Evolutionary conservation across 35 echinoderm and acorn worm species (phyloP).

Genomic region (Anneissia japonica): DNA sequence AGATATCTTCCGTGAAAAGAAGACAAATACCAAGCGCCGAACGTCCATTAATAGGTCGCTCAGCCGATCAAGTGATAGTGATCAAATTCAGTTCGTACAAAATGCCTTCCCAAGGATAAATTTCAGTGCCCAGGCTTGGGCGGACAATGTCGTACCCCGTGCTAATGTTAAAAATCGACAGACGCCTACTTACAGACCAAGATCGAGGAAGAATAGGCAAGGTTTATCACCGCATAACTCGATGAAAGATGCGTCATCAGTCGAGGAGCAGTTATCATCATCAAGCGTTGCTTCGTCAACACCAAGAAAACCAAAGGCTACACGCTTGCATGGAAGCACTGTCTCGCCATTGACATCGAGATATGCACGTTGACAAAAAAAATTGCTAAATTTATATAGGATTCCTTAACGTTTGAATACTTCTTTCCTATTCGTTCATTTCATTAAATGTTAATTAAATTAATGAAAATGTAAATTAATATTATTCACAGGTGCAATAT

Average conservation of each 20-base stretch:
- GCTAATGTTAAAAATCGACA: not conserved
- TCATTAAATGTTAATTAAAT: no score
- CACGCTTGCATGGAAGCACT: not conserved
- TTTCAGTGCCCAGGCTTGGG: conserved; percentile 18
- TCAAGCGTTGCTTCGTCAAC: not conserved
- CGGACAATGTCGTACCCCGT: conserved; percentile 17
- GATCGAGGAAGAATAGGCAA: not conserved
- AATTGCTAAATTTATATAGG: no score
- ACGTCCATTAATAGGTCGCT: no score
- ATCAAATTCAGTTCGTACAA: not conserved
- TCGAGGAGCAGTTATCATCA: not conserved
- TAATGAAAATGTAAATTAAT: no score
- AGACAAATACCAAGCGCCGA: not conserved
- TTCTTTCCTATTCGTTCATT: no score
- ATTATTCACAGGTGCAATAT: no score
- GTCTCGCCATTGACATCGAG: no score
- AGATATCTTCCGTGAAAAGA: conserved; percentile 10
- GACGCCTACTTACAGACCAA: no score
- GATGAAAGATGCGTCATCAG: not conserved
- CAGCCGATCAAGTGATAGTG: not conserved
- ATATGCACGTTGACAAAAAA: no score
- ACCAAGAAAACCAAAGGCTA: not conserved
- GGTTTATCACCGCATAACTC: not conserved
- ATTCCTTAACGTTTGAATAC: no score
- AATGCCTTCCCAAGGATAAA: conserved; percentile 47